Percentiles rank a stretch among this genome's conserved stretches.
Evolutionary conservation across 2,797 vertebrate genomes (phyloP).

Genomic region (Sebastes minor): DNA sequence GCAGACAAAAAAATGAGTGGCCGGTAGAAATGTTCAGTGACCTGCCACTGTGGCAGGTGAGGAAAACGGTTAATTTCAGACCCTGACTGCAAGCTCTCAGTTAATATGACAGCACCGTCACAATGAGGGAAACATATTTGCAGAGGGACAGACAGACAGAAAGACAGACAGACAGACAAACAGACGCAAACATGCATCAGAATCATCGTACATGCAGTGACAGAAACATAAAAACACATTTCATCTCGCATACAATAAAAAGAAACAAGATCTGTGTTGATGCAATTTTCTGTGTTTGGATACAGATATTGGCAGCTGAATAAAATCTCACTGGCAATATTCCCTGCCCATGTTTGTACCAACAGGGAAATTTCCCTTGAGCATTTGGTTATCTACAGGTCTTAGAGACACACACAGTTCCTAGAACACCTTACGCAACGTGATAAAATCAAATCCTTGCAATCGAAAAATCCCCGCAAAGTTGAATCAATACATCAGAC

Average conservation of each 20-base stretch:
- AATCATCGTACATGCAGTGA: neutral
- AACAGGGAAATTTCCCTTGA: constrained; percentile 21
- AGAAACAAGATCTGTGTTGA: neutral
- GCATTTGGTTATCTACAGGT: neutral
- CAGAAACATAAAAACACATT: neutral
- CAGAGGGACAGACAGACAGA: neutral
- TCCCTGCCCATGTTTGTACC: constrained; percentile 17
- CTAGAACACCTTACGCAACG: neutral
- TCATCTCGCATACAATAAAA: neutral
- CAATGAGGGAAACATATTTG: neutral
- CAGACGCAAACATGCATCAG: neutral
- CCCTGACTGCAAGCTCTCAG: neutral
- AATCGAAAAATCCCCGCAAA: neutral
- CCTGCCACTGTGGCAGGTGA: too few relatives aligned
- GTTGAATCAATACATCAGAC: constrained; percentile 5
- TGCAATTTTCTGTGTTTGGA: constrained; percentile 2
- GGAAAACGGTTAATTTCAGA: too few relatives aligned
- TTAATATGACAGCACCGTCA: neutral
- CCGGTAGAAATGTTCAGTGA: too few relatives aligned
- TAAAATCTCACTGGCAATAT: neutral
- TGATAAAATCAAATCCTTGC: neutral
- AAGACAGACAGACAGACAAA: neutral
- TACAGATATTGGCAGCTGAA: neutral
- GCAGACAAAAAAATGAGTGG: too few relatives aligned
- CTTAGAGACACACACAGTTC: neutral